Percentiles rank a stretch among this genome's conserved stretches.
Evolutionary conservation across 2,888 invertebrate genomes (phyloP).

Genomic region (Argynnis bischoffii): DNA sequence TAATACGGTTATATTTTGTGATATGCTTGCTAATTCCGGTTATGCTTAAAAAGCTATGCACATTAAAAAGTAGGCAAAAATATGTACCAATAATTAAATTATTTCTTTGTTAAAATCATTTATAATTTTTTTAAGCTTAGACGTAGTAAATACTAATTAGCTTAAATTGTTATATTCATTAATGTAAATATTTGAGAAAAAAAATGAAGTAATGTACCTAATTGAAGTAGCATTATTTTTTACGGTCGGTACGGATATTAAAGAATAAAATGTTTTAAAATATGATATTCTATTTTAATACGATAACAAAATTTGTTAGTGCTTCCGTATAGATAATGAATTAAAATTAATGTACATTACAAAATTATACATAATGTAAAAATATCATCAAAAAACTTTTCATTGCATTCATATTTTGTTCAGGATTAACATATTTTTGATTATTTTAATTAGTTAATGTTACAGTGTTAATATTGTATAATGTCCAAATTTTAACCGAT

Average conservation of each 20-base stretch:
- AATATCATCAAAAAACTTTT: too few species aligned
- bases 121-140: too few species aligned
- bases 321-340: conserved; percentile 58
- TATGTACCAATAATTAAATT: not conserved
- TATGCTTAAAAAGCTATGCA: not conserved
- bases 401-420: too few species aligned
- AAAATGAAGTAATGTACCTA: conserved; percentile 22
- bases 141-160: not conserved
- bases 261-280: conserved; percentile 40
- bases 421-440: too few species aligned
- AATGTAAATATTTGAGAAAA: conserved; percentile 17
- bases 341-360: not conserved
- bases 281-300: conserved; percentile 55
- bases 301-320: conserved; percentile 62
- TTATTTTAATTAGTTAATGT: too few species aligned
- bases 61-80: too few species aligned
- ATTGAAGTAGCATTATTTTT: conserved; percentile 4
- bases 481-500: too few species aligned
- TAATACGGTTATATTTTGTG: conserved; percentile 3
- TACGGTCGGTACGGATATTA: conserved; percentile 30
- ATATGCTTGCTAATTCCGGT: not conserved
- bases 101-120: not conserved
- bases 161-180: conserved; percentile 11
- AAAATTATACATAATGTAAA: too few species aligned
- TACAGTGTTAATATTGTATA: too few species aligned